Evolutionary conservation across 2,888 invertebrate species (phyloP), one percentile per base, ranked within the genome.

Genomic region (Aromia moschata): DNA sequence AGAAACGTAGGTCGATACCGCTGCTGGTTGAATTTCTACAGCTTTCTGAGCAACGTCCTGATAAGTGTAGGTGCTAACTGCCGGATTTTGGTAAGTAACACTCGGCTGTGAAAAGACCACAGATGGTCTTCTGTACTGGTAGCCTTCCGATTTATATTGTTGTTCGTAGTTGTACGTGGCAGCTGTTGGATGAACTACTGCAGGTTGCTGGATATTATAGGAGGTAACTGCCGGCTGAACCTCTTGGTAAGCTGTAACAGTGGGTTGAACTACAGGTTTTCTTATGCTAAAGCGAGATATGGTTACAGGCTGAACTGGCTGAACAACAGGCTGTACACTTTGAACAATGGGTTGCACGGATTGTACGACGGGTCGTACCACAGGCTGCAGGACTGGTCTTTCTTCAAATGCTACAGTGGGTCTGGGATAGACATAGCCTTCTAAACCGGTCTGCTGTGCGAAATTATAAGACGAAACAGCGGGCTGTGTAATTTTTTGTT

Each of bases 31-130:
- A 10, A 33, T 33, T 10, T 11, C 58, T 31, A 79, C 45, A 51
- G 65, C 41, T 17, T 75, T 47, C 74, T 77, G 78, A 12, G 74
- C 61, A 58, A 81, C 76, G 33, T 79, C 68, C 64, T 81, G 80
- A 53, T 83, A 82, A 53, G 82, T 76, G 58, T 83, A 82, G 11
- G 79, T 60, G 11, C 82, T 77, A 1, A 81, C 80, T 17, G 81
- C 75, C 58, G 65, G 58, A 31, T 33, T 33, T 10, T 33, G 33
- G n/a, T 33, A 33, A n/a, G 33, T 46, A 30, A 55, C 53, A 47
- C 66, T 62, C 1, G 44, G 47, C 54, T 70, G 66, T 31, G 67
- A 58, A 53, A 63, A 63, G 43, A 60, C 43, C 46, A 64, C 55
- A 40, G 61, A 25, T 14, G 76, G 73, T 63, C 76, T 73, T 0